Conservation (phyloP, 1,140 invertebrate species). For the Brachionus rubens region DNA sequence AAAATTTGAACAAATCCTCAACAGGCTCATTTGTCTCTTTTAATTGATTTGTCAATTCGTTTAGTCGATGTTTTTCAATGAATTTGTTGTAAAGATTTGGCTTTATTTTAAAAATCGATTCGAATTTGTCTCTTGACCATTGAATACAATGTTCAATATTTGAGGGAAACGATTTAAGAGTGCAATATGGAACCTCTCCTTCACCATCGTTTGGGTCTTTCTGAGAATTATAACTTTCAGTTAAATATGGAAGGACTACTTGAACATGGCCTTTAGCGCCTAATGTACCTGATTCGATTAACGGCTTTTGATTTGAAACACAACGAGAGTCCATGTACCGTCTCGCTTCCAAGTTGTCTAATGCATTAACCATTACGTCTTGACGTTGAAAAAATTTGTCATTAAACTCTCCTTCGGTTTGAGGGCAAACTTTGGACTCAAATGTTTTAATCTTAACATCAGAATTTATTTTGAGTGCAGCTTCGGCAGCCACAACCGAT, state of each 20-base stretch:
- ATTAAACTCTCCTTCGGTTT: constrained; percentile 37
- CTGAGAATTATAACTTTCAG: constrained; percentile 49
- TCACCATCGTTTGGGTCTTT: constrained; percentile 56
- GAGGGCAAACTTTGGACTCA: constrained; percentile 36
- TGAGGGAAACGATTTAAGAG: constrained; percentile 60
- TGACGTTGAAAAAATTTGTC: constrained; percentile 48
- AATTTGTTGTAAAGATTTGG: constrained; percentile 59
- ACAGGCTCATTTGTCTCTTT: constrained; percentile 50
- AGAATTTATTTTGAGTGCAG: constrained; percentile 56
- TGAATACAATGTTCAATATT: constrained; percentile 60
- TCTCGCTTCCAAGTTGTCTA: constrained; percentile 49
- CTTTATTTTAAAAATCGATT: constrained; percentile 57
- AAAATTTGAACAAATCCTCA: constrained; percentile 53
- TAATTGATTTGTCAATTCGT: constrained; percentile 51
- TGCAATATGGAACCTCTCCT: constrained; percentile 58
- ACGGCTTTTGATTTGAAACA: constrained; percentile 47
- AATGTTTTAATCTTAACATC: constrained; percentile 48
- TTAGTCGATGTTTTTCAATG: constrained; percentile 50
- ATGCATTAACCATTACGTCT: constrained; percentile 47
- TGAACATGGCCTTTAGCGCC: constrained; percentile 50
- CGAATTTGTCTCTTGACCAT: constrained; percentile 61
- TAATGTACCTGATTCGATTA: constrained; percentile 49
- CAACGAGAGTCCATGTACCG: constrained; percentile 48
- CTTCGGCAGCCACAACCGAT: constrained; percentile 57
- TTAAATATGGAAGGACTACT: constrained; percentile 48